Conservation (phyloP, 30 jellyfish, hydroid and myxozoan species). For the Hydractinia symbiolongicarpus region DNA sequence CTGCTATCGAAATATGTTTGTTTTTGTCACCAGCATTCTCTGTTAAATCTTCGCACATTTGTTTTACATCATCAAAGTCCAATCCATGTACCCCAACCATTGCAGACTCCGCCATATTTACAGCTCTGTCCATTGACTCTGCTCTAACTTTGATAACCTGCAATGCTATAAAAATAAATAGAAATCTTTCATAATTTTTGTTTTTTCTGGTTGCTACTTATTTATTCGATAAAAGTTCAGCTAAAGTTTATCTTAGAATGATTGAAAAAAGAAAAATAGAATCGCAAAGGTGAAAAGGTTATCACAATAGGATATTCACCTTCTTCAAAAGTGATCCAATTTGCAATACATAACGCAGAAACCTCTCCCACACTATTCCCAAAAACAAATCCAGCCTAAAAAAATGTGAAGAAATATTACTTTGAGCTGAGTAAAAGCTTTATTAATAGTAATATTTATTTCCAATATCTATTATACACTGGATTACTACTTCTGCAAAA, state of each 20-base stretch:
- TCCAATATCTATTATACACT: too few relatives aligned
- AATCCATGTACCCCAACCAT: constrained; percentile 50
- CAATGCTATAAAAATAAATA: constrained; percentile 34
- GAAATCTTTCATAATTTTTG: background rate
- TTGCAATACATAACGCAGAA: constrained; percentile 58
- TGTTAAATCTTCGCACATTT: constrained; percentile 22
- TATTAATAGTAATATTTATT: too few relatives aligned
- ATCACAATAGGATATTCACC: constrained; percentile 20
- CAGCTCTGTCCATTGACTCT: constrained; percentile 76
- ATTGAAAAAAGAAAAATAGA: background rate
- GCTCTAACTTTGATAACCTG: constrained; percentile 56
- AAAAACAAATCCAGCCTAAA: constrained; percentile 34
- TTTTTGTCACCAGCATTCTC: background rate
- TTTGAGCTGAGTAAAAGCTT: too few relatives aligned
- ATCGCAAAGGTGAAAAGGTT: background rate
- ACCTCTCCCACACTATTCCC: constrained; percentile 86
- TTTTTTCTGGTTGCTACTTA: constrained; percentile 2
- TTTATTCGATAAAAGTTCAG: too few relatives aligned
- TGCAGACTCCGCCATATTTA: constrained; percentile 53
- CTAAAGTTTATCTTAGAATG: background rate
- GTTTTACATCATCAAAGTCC: constrained; percentile 34
- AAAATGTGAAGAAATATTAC: too few relatives aligned
- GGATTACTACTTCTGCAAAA: too few relatives aligned
- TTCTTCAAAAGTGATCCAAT: constrained; percentile 45
- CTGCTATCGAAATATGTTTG: constrained; percentile 40